These are phyloP conservation scores for Dicrurus megarhynchus DNA, from an alignment of 2,113 vertebrate genomes.

Conservation along the genomic window DNA sequence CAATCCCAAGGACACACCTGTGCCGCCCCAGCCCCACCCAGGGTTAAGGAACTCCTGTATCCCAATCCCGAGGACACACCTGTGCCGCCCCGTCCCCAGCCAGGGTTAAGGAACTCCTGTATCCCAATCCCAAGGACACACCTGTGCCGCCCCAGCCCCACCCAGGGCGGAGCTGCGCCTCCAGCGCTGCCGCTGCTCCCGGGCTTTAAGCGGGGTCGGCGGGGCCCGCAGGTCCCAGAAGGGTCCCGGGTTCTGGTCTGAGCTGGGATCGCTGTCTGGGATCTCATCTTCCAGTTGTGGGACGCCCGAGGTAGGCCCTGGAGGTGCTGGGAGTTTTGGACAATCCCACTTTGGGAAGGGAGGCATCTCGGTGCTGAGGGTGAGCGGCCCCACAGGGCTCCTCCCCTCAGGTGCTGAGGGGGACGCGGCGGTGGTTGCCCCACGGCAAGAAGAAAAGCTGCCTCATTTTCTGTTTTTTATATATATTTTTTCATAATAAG, in stretches of 20 bases:
- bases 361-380: too few species aligned
- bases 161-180: background rate
- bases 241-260: too few species aligned
- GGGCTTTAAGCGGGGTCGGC: background rate
- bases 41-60: too few species aligned
- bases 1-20: background rate
- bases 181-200: background rate
- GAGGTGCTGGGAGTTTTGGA: background rate
- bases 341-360: background rate
- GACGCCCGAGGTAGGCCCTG: fast-evolving
- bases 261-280: too few species aligned
- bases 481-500: fast-evolving
- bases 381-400: background rate
- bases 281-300: fast-evolving
- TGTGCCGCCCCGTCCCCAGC: background rate
- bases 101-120: too few species aligned
- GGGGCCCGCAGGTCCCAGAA: background rate
- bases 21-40: background rate
- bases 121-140: background rate
- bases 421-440: fast-evolving
- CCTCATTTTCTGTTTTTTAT: fast-evolving
- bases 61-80: background rate
- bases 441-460: fast-evolving
- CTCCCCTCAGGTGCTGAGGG: background rate
- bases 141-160: background rate